A percentile compares a stretch with the other conserved stretches of the same genome.
phyloP scores from a whole-genome alignment of 2,113 vertebrate genomes.

The Mustela nigripes region DNA sequence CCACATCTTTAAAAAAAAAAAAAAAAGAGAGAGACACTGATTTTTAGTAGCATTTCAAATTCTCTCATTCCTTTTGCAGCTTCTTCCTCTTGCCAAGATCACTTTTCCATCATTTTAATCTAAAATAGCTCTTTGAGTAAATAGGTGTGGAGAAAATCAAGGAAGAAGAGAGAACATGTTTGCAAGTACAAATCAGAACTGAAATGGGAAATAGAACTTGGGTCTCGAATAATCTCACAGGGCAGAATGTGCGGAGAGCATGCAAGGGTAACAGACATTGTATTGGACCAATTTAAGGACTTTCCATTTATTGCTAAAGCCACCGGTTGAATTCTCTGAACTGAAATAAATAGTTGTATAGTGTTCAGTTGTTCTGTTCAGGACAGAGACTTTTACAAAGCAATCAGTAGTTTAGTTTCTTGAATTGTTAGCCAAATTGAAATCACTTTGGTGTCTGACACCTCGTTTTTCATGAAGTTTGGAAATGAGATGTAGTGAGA shows the following conservation, averaged over 20 bases:
- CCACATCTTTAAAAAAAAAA: neutral
- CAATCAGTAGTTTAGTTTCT: conserved; percentile 73
- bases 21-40: neutral
- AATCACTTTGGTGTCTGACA: conserved; percentile 83
- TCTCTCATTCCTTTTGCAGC: neutral
- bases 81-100: neutral
- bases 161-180: neutral
- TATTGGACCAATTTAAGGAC: neutral
- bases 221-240: neutral
- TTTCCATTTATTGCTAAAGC: conserved; percentile 61
- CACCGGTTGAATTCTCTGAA: conserved; percentile 46
- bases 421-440: conserved; percentile 83
- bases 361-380: conserved; percentile 49
- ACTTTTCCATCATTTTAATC: neutral
- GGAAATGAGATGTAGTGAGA: conserved; percentile 83
- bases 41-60: neutral
- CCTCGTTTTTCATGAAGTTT: conserved; percentile 82
- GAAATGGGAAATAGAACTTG: neutral
- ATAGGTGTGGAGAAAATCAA: neutral
- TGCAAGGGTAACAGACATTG: neutral
- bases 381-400: conserved; percentile 72
- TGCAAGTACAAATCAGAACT: conserved; percentile 19
- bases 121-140: conserved; percentile 17
- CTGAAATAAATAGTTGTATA: conserved; percentile 51
- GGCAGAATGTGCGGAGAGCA: neutral